Conservation (phyloP, 2,113 vertebrate genomes). For the Cygnus atratus region DNA sequence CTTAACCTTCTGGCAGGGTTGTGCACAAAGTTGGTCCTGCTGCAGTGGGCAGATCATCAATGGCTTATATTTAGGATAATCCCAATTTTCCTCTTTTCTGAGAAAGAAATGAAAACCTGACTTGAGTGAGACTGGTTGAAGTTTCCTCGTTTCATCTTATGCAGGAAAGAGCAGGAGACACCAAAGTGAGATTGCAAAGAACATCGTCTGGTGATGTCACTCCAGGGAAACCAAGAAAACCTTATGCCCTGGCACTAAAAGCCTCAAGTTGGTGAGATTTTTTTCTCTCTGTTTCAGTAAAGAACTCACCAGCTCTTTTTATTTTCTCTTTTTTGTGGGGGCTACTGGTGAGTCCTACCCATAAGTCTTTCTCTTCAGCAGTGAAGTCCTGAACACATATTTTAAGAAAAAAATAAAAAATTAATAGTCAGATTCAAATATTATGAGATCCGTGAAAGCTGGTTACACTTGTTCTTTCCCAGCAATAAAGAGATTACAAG, state of each 20-base stretch:
- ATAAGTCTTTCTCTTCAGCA: not conserved
- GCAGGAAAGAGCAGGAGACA: not conserved
- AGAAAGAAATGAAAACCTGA: constrained; percentile 22
- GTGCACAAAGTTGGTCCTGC: not conserved
- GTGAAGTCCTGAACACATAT: not conserved
- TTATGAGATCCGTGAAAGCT: not conserved
- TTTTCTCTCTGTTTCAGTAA: not conserved
- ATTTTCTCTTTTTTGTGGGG: not conserved
- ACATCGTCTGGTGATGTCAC: not conserved
- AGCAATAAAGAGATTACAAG: not conserved
- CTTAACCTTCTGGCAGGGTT: constrained; percentile 18
- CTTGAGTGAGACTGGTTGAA: not conserved
- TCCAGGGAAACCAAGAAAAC: not conserved
- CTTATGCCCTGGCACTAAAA: not conserved
- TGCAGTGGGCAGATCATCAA: not conserved
- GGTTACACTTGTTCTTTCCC: constrained; percentile 8
- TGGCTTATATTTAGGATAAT: not conserved
- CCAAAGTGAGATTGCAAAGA: not conserved
- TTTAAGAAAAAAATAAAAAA: not conserved
- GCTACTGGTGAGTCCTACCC: not conserved
- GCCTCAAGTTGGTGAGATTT: not conserved
- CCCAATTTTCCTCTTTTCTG: not conserved
- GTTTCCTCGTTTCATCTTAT: not conserved
- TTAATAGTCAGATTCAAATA: not conserved
- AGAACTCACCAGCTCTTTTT: not conserved